A percentile compares a stretch with the other conserved stretches of the same genome.
Evolutionary conservation across 2,888 invertebrate species (phyloP).

Genomic region (Frankliniella fusca): DNA sequence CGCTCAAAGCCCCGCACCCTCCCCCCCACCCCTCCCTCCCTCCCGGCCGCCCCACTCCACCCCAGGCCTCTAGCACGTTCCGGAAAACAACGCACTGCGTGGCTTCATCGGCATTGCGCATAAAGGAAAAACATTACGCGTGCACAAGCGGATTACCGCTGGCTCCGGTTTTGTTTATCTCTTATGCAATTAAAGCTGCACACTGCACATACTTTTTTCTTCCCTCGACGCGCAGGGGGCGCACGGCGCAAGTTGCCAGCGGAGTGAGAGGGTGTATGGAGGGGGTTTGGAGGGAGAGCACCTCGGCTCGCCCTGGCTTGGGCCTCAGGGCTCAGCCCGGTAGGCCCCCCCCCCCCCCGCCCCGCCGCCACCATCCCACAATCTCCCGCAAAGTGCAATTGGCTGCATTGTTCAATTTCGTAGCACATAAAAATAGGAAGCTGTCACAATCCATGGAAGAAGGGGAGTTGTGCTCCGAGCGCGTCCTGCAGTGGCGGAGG

Average conservation of each 20-base stretch:
- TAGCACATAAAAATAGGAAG: neutral
- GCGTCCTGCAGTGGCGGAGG: neutral
- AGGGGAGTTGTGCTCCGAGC: neutral
- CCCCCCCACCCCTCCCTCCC: neutral
- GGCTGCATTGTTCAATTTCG: neutral
- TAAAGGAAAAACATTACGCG: too few species aligned
- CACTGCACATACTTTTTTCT: too few species aligned
- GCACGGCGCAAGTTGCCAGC: too few species aligned
- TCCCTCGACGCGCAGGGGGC: too few species aligned
- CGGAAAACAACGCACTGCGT: too few species aligned
- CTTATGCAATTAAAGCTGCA: too few species aligned
- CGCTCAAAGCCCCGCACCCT: neutral
- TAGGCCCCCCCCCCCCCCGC: neutral
- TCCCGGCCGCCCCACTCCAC: neutral
- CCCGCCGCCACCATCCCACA: neutral
- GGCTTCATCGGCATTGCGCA: too few species aligned
- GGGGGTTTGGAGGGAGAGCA: too few species aligned
- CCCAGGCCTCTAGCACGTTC: neutral
- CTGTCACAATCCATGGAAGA: neutral
- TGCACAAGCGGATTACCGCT: too few species aligned
- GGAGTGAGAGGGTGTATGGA: too few species aligned
- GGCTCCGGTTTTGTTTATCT: too few species aligned
- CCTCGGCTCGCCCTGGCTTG: too few species aligned
- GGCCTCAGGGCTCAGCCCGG: neutral
- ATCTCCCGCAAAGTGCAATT: neutral